Evolutionary conservation across 2,113 vertebrate genomes (phyloP).

Genomic region (Tonatia bakeri): DNA sequence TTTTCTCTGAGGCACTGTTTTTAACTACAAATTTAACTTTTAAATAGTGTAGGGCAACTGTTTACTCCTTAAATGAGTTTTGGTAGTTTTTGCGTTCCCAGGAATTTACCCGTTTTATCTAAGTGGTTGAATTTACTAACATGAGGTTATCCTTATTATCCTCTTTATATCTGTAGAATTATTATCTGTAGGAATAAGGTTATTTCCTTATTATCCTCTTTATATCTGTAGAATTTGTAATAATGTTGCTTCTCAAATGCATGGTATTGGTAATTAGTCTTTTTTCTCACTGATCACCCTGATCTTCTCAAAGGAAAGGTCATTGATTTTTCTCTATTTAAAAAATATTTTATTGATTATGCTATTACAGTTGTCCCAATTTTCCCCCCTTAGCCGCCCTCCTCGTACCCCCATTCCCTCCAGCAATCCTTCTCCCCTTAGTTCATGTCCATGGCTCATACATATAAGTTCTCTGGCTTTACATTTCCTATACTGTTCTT

Average conservation of each 20-base stretch:
- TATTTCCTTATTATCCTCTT: not conserved
- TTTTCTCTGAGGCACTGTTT: not conserved
- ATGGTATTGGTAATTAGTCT: not conserved
- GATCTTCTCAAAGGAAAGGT: constrained; percentile 2
- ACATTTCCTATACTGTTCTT: no score
- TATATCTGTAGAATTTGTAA: not conserved
- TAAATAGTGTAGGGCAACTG: not conserved
- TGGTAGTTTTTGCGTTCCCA: not conserved
- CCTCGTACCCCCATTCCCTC: no score
- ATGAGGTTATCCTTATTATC: not conserved
- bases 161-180: not conserved
- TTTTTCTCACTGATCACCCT: not conserved
- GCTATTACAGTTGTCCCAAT: no score
- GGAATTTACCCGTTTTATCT: not conserved
- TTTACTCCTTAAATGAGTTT: not conserved
- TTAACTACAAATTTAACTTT: not conserved
- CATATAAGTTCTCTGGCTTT: no score
- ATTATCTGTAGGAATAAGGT: no score
- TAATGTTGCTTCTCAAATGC: not conserved
- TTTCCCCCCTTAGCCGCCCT: no score
- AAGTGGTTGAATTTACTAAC: not conserved
- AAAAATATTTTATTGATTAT: no score
- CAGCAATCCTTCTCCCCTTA: no score
- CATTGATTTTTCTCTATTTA: not conserved
- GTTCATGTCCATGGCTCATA: no score